phyloP scores from a whole-genome alignment of 2,888 invertebrate genomes.

The Pseudanteris insignis region DNA sequence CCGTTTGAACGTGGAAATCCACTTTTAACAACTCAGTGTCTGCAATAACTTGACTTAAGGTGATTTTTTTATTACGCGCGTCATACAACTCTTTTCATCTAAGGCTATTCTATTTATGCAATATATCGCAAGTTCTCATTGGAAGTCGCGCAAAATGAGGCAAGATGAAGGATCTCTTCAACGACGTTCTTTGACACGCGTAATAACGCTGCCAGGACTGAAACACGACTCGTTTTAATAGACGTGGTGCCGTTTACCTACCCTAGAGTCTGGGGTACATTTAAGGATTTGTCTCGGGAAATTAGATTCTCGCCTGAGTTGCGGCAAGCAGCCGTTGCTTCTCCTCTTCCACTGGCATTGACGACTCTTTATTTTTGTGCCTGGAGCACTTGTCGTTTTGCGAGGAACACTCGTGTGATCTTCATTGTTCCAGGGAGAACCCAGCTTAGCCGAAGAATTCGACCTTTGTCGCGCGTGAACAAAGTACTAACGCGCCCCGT shows the following conservation, averaged over 20 bases:
- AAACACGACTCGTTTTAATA: constrained; percentile 59
- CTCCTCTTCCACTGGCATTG: constrained; percentile 35
- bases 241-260: constrained; percentile 64
- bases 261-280: constrained; percentile 58
- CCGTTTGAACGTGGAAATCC: constrained; percentile 15
- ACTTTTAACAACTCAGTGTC: constrained; percentile 21
- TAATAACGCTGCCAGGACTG: constrained; percentile 30
- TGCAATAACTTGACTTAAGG: too few species aligned
- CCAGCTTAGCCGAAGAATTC: too few species aligned
- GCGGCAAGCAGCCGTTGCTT: constrained; percentile 27
- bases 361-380: too few species aligned
- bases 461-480: constrained; percentile 55
- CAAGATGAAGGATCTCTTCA: too few species aligned
- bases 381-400: too few species aligned
- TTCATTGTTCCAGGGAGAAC: too few species aligned
- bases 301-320: constrained; percentile 61
- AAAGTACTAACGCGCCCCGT: constrained; percentile 60
- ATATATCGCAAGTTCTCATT: too few species aligned
- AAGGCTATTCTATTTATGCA: too few species aligned
- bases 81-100: constrained; percentile 18
- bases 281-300: constrained; percentile 65
- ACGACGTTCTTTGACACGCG: too few species aligned
- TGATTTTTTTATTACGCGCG: constrained; percentile 20
- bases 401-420: too few species aligned
- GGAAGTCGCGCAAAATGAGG: too few species aligned